Percentiles rank a stretch among this genome's conserved stretches.
Conservation (phyloP, 2,797 vertebrate genomes). For the Pelodytes ibericus region DNA sequence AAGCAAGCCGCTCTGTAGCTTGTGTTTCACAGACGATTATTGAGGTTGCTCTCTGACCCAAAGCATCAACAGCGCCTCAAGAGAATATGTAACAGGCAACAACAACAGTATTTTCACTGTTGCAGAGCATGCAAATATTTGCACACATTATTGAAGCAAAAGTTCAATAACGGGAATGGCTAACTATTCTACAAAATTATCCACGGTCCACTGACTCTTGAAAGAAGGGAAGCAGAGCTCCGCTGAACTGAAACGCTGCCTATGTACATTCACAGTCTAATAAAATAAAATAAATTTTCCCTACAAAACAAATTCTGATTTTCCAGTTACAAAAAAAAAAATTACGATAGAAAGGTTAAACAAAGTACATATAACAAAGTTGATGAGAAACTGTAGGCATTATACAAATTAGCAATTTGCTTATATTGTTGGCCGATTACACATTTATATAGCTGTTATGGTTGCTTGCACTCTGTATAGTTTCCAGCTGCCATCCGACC, state of each 20-base stretch:
- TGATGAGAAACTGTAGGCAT: no score
- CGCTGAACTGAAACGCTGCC: slow-evolving; percentile 26
- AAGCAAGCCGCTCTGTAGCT: neutral
- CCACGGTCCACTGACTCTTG: slow-evolving; percentile 30
- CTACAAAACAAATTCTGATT: neutral
- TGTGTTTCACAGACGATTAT: slow-evolving; percentile 35
- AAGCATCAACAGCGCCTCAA: neutral
- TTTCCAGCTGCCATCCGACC: slow-evolving; percentile 10
- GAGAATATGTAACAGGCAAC: neutral
- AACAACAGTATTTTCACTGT: slow-evolving; percentile 38
- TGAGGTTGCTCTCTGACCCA: slow-evolving; percentile 34
- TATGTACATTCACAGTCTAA: slow-evolving; percentile 4
- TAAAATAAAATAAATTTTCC: slow-evolving; percentile 18
- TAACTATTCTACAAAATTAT: slow-evolving; percentile 36
- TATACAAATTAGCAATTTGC: neutral
- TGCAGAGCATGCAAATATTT: slow-evolving; percentile 36
- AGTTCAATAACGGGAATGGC: slow-evolving; percentile 42
- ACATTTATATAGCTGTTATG: neutral
- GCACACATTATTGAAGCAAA: slow-evolving; percentile 31
- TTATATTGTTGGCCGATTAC: neutral
- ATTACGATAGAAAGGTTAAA: no score
- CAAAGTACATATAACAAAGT: no score
- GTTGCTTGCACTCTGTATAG: neutral
- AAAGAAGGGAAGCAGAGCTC: slow-evolving; percentile 38
- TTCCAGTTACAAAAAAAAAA: slow-evolving; percentile 17